Percentiles rank a stretch among this genome's conserved stretches.
Conservation (phyloP, 2,797 vertebrate genomes). For the Manis pentadactyla region DNA sequence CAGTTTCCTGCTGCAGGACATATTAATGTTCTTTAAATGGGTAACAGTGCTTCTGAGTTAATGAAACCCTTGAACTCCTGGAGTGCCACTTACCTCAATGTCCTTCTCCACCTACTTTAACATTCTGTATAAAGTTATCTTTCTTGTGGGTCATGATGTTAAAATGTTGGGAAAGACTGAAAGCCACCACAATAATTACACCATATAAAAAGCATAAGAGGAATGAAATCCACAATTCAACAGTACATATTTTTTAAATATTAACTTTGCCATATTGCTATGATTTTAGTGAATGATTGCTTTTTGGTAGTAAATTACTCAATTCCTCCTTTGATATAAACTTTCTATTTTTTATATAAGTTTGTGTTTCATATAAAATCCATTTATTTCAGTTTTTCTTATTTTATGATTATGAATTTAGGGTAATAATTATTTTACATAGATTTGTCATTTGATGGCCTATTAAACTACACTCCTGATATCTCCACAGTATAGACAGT, state of each 20-base stretch:
- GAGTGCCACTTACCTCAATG: background rate
- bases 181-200: background rate
- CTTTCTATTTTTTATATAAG: background rate
- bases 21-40: background rate
- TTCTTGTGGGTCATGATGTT: background rate
- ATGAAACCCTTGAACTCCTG: background rate
- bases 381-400: background rate
- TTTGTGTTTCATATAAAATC: background rate
- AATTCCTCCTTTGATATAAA: background rate
- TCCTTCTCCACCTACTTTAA: background rate
- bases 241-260: background rate
- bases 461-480: background rate
- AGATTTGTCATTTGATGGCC: background rate
- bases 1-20: background rate
- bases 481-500: background rate
- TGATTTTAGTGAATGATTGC: background rate
- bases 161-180: background rate
- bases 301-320: background rate
- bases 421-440: background rate
- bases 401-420: background rate
- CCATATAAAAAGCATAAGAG: background rate
- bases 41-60: background rate
- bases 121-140: background rate
- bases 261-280: background rate
- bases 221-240: background rate